Conservation (phyloP, 2,797 vertebrate genomes). For the Notolepis coatsorum region DNA sequence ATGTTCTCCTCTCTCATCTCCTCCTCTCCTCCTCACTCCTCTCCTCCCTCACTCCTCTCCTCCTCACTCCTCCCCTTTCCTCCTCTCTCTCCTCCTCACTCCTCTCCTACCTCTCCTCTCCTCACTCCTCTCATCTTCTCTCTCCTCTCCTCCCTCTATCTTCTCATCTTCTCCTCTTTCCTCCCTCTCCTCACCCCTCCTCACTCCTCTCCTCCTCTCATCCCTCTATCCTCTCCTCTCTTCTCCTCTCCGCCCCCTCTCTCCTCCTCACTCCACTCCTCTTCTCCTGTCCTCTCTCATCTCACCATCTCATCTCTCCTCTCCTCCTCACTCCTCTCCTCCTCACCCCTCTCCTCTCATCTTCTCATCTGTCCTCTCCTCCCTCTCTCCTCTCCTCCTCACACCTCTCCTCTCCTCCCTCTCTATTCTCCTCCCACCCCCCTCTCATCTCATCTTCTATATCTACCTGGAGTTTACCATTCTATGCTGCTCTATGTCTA, state of each 20-base stretch:
- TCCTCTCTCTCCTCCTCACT: too few relatives aligned
- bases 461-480: too few relatives aligned
- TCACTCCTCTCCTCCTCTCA: neutral
- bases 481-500: too few relatives aligned
- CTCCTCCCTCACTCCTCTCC: too few relatives aligned
- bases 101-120: neutral
- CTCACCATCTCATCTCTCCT: neutral
- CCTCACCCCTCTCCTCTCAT: neutral
- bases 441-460: too few relatives aligned
- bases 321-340: neutral
- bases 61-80: too few relatives aligned
- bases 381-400: constrained; percentile 8
- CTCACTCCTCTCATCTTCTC: neutral
- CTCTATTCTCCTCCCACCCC: neutral
- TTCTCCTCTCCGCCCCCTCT: neutral
- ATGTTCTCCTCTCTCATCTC: too few relatives aligned
- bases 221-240: neutral
- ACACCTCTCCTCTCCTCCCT: neutral
- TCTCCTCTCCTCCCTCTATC: neutral
- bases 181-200: neutral
- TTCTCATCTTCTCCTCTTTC: too few relatives aligned
- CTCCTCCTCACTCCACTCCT: too few relatives aligned
- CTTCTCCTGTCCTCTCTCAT: constrained; percentile 12
- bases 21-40: neutral
- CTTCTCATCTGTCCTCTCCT: neutral